Evolutionary conservation across 2,888 invertebrate genomes (phyloP), one percentile per base, ranked within the genome.

Genomic region (Petrolisthes cinctipes): DNA sequence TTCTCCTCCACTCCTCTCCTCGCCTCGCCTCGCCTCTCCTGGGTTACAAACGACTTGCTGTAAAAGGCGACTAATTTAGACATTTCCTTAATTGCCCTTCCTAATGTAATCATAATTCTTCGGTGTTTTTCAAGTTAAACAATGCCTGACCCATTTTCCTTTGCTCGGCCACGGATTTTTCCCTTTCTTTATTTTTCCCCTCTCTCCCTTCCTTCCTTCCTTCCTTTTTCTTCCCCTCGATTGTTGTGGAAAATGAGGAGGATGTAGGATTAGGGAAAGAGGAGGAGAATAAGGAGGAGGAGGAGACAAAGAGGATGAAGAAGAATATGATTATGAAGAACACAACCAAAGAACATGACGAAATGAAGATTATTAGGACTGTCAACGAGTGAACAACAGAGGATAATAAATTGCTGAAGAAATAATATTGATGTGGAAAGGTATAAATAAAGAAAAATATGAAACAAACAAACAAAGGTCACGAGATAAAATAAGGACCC

Each of bases 41-140:
- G 23, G 80, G 85, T 80, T 85, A 80, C 51, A 85, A 85, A 85
- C 73, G 85, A 85, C 71, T 80, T 7, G 14, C 66, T 82, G 71
- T 71, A 82, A 82, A 71, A 66, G 82, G 71, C 82, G 68, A 79
- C 54, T 85, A 85, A 85, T 85, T 85, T 80, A 85, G 85, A 85
- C 85, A 85, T 85, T 80, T 85, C 80, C 85, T 80, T 85, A 85
- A 85, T 85, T 85, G 80, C 85, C 68, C 56, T 56, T 54, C 66
- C 66, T 80, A 85, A 85, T 80, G 85, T 80, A 85, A 85, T 85
- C 85, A 85, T 85, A 85, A 80, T 80, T 85, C 85, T 85, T 56
- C 56, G 53, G 71, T 71, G 71, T 85, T 85, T 85, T 71, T 61
- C 80, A 54, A 66, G 71, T 85, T 85, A 68, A 85, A 85, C 85